Evolutionary conservation across 2,888 invertebrate species (phyloP), one percentile per base, ranked within the genome.

Genomic region (Gonocerus acuteangulatus): DNA sequence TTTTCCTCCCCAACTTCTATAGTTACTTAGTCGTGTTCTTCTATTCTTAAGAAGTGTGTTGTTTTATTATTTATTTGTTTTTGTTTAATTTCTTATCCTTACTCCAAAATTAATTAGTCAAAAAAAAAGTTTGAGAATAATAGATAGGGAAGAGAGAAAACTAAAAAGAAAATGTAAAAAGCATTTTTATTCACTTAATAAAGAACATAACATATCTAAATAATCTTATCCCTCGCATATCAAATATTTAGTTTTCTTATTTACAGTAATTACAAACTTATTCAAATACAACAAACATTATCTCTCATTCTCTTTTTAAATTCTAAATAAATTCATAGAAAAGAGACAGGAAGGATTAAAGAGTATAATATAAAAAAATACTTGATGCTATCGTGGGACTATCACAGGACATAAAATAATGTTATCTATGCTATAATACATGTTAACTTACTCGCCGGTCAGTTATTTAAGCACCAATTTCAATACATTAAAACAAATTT

Each of bases 321-420:
- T 32, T 19, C 42, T 57, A 45, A 47, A 57, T 23, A 42, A 47
- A 47, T 57, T 54, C 47, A 42, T 57, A 32, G 13, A 57, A 54
- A 54, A n/a, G n/a, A 54, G 22, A 57, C 32, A 57, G 57, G 57
- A 47, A 57, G 57, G 57, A 57, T 47, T 57, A 57, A 47, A 39
- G 19, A 42, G 13, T n/a, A 47, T 32, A 44, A 47, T 57, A 57
- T 47, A 57, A 57, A 57, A 13, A 57, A 57, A 57, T 57, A 57
- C 44, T 47, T 57, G 57, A 57, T 57, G 57, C 44, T 57, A 16
- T 57, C 32, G 57, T 57, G 57, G 57, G 57, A 45, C 45, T 57
- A 57, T 57, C 57, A 57, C 57, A 57, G 57, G 57, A 47, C 44
- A 57, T 23, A 57, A 57, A 34, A 27, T 57, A 57, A 21, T 45